Percentiles rank a stretch among this genome's conserved stretches.
phyloP scores from a whole-genome alignment of 2,888 invertebrate genomes.

The Ceramica pisi region DNA sequence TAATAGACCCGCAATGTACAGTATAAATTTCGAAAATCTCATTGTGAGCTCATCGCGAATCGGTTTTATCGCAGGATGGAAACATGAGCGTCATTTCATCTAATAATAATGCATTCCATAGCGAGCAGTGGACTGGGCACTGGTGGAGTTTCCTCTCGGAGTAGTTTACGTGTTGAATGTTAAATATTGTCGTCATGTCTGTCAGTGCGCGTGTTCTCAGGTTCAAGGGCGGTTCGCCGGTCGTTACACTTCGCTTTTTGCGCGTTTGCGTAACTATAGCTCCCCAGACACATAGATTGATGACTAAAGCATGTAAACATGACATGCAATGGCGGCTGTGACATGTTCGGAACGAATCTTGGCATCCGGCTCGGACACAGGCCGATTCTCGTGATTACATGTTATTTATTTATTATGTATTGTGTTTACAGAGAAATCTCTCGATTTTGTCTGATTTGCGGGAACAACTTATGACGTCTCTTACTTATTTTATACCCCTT shows the following conservation, averaged over 20 bases:
- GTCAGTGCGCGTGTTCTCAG: constrained; percentile 72
- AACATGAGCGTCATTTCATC: constrained; percentile 53
- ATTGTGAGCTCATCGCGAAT: constrained; percentile 36
- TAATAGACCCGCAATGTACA: constrained; percentile 41
- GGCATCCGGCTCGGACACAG: constrained; percentile 44
- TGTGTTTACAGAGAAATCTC: constrained; percentile 1
- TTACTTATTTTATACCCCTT: background rate
- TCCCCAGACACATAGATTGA: constrained; percentile 74
- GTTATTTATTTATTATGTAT: constrained; percentile 45
- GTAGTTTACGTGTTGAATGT: constrained; percentile 72
- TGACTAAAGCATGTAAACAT: constrained; percentile 67
- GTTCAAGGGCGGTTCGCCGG: constrained; percentile 83
- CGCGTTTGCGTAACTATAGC: constrained; percentile 72
- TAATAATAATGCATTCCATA: constrained; percentile 72
- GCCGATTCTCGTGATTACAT: constrained; percentile 24
- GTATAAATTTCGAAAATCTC: constrained; percentile 36
- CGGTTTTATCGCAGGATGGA: constrained; percentile 48
- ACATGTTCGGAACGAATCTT: constrained; percentile 53
- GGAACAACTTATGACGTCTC: background rate
- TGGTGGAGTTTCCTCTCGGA: constrained; percentile 72
- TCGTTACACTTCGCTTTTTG: constrained; percentile 82
- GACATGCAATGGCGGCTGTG: constrained; percentile 59
- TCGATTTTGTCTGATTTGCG: too few relatives aligned
- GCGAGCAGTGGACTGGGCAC: constrained; percentile 61
- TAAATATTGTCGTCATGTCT: constrained; percentile 70